phyloP scores from a whole-genome alignment of 2,888 invertebrate species.

The Leptarthrus brevirostris region DNA sequence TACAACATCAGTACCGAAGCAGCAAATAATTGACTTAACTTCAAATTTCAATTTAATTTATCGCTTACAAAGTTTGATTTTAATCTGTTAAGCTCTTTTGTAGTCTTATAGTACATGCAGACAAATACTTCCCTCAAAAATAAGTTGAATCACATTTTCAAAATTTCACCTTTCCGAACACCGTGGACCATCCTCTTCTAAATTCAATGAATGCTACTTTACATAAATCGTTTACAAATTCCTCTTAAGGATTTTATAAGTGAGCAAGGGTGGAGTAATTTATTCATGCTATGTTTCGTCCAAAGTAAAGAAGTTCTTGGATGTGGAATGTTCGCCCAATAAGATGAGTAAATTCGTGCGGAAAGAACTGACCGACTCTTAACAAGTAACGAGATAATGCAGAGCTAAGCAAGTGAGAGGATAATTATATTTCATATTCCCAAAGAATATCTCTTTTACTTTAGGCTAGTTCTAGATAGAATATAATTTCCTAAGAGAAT shows the following conservation, averaged over 20 bases:
- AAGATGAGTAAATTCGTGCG: neutral
- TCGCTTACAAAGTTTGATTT: too few species aligned
- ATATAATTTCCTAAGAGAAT: neutral
- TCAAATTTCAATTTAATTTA: too few species aligned
- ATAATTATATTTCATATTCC: conserved; percentile 14
- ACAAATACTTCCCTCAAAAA: too few species aligned
- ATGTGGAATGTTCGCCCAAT: neutral
- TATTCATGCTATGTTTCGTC: neutral
- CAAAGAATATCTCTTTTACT: neutral
- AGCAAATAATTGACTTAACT: too few species aligned
- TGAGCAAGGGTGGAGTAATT: neutral
- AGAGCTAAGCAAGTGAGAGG: too few species aligned
- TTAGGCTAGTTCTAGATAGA: neutral
- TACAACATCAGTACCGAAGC: too few species aligned
- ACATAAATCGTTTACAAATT: neutral
- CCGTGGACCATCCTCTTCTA: too few species aligned
- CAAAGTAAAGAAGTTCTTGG: neutral
- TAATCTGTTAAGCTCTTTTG: too few species aligned
- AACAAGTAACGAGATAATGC: neutral
- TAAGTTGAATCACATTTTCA: too few species aligned
- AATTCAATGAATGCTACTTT: neutral
- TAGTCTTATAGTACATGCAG: too few species aligned
- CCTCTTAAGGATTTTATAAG: neutral
- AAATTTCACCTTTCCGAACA: too few species aligned
- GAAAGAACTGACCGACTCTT: neutral